Evolutionary conservation across 2,797 vertebrate genomes (phyloP).

Genomic region (Parauchenoglanis punctatus): DNA sequence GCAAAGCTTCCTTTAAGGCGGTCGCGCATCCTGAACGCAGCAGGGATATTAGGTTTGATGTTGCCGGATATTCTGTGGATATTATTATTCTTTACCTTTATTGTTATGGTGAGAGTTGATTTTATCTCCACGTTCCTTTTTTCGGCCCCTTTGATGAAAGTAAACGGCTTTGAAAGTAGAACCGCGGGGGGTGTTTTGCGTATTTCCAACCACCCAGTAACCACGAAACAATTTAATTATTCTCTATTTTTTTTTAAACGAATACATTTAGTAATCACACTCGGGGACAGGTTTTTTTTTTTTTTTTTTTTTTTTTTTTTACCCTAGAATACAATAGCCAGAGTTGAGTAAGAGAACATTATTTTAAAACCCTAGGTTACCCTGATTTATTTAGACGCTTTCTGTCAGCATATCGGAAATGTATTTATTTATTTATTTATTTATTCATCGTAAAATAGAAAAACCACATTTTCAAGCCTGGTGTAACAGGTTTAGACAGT

Average conservation of each 20-base stretch:
- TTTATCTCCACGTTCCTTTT: conserved; percentile 59
- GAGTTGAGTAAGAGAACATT: neutral
- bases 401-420: neutral
- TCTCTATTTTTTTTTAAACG: neutral
- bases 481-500: neutral
- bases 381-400: neutral
- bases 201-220: conserved; percentile 8
- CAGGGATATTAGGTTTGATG: conserved; percentile 54
- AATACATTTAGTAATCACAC: neutral
- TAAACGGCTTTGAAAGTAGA: conserved; percentile 35
- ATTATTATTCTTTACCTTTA: conserved; percentile 64
- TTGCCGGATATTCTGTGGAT: conserved; percentile 59
- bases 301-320: neutral
- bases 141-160: conserved; percentile 51
- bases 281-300: no score
- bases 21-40: conserved; percentile 61
- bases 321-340: neutral
- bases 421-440: neutral
- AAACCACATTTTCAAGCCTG: neutral
- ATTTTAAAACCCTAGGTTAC: neutral
- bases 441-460: neutral
- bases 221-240: neutral
- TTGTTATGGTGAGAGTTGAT: conserved; percentile 58
- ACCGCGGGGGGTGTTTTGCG: conserved; percentile 18
- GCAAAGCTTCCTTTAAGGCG: conserved; percentile 75